Evolutionary conservation across 2,797 vertebrate genomes (phyloP), one percentile per base, ranked within the genome.

Genomic region (Pseudopleuronectes americanus): DNA sequence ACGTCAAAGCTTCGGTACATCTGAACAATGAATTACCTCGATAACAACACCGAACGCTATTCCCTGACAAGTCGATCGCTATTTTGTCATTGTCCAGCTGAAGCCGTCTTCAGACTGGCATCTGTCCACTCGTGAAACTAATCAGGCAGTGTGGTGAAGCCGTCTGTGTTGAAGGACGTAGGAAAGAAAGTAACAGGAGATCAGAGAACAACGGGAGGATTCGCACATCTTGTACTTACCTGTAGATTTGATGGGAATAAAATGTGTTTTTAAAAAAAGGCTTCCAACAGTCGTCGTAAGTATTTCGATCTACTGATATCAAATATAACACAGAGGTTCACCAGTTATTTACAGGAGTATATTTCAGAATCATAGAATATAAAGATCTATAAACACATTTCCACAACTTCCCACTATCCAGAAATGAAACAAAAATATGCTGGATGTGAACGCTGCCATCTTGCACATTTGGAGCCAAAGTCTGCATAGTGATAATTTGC

Each of bases 1-100:
- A 81, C 38, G 68, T 81, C 79, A 48, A 82, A 74, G 81, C 72
- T 64, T 83, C 77, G 61, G 56, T 48, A 79, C 84, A 81, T 74
- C 83, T 26, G 1, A 63, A 87, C 82, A 83, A 89, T 83, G 86
- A 89, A 91, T 90, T 84, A 88, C 82, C 71, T n/a, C 24, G 65
- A 84, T 90, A 85, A 87, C 84, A 87, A 85, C 86, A 80, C 58
- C 38, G 56, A 81, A 71, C 67, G 83, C 75, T 60, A 54, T 71
- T 79, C n/a, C 82, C 78, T 83, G 87, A 87, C 88, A 87, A 81
- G 78, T 73, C 47, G 28, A 58, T 75, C 48, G 80, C 85, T 72
- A 66, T 85, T 90, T 81, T 74, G 78, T 83, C 80, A 84, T 75
- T 85, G 83, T 82, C 83, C 85, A 81, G 72, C 77, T 81, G 83